phyloP scores from a whole-genome alignment of 2,113 vertebrate genomes.

The Odontesthes bonariensis region DNA sequence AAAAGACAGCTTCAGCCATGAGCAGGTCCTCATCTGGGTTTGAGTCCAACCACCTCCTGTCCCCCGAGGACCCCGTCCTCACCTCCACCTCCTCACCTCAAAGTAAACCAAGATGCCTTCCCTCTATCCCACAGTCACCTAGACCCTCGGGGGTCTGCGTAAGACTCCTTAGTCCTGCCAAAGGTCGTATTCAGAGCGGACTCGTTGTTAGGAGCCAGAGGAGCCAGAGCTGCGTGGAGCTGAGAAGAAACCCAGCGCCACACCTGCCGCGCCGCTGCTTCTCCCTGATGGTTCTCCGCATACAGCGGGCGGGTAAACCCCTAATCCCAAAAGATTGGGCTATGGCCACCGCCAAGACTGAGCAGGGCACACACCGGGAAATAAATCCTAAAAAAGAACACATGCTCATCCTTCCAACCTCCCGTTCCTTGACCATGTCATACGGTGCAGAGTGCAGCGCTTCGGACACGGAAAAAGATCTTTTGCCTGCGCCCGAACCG shows the following conservation, averaged over 20 bases:
- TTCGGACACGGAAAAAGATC: not conserved
- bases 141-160: slow-evolving; percentile 47
- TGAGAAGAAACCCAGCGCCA: slow-evolving; percentile 63
- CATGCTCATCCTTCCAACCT: not conserved
- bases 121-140: slow-evolving; percentile 29
- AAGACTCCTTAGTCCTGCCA: slow-evolving; percentile 27
- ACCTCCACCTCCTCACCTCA: slow-evolving; percentile 55
- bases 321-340: slow-evolving; percentile 22
- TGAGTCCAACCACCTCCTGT: slow-evolving; percentile 81
- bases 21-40: slow-evolving; percentile 84
- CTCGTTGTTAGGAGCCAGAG: slow-evolving; percentile 77
- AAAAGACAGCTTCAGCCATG: slow-evolving; percentile 78
- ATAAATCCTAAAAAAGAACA: not conserved
- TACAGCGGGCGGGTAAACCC: slow-evolving; percentile 59
- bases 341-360: not conserved
- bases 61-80: slow-evolving; percentile 78
- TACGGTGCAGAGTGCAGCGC: not conserved
- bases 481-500: not conserved
- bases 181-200: slow-evolving; percentile 78
- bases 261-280: slow-evolving; percentile 80
- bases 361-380: not conserved
- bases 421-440: not conserved
- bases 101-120: slow-evolving; percentile 55
- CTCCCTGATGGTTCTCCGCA: slow-evolving; percentile 86
- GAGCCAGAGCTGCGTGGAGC: slow-evolving; percentile 85